Evolutionary conservation across 2,888 invertebrate species (phyloP), one percentile per base, ranked within the genome.

Genomic region (Tyria jacobaeae): DNA sequence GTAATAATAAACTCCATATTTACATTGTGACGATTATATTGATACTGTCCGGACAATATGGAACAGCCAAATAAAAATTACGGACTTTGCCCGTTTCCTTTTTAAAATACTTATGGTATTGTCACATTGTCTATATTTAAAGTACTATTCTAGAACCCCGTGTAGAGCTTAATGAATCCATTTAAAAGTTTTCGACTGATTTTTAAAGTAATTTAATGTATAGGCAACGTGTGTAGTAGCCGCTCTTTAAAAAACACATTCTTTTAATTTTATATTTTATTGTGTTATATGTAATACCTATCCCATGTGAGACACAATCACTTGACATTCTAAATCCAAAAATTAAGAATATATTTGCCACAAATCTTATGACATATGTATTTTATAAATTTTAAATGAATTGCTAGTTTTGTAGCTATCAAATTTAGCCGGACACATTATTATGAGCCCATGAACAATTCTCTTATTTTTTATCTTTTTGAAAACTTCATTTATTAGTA

Each of bases 141-240:
- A 78, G 68, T 60, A 77, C 73, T 73, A 64, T 71, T 78, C 41
- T 63, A 72, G 76, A 84, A 85, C 84, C 85, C 85, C 85, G 75
- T 76, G 76, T 87, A 85, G 87, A 88, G 86, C 88, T 89, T 89
- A 87, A 78, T 78, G 70, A 76, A 85, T 71, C 80, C 75, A 74
- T 84, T 82, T 80, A 73, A 66, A 81, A 73, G 34, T 81, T 84
- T 83, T 80, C 64, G 75, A 79, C 78, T 75, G 71, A 75, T 81
- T 83, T 81, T 76, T 76, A 70, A 72, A 75, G 39, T 59, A 66
- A 64, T 60, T 66, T 68, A 57, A 60, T 62, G 14, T 73, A 64
- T 66, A 62, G 60, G 25, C 71, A 66, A 68, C 64, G 67, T 62
- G 54, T 56, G 25, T 27, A 48, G 31, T 56, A 59, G 57, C 14